These are phyloP conservation scores for Lathronympha strigana DNA, from an alignment of 2,888 invertebrate species.

Conservation along the genomic window DNA sequence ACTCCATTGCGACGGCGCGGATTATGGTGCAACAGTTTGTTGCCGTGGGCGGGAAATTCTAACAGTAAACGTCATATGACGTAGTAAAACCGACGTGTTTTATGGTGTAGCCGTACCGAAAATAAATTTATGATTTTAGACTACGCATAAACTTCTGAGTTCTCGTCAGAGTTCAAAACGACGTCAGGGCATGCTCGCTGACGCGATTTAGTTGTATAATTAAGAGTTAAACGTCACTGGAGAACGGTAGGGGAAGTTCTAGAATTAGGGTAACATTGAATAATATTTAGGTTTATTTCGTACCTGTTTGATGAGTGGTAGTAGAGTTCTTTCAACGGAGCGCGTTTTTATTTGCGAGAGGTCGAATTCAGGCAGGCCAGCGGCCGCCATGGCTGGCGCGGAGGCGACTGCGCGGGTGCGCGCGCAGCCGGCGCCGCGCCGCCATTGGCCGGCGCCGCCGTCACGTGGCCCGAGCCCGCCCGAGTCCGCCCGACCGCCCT, in stretches of 20 bases:
- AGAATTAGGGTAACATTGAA: constrained; percentile 43
- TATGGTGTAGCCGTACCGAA: constrained; percentile 64
- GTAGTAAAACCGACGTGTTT: constrained; percentile 54
- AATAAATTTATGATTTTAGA: constrained; percentile 73
- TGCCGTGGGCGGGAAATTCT: constrained; percentile 75
- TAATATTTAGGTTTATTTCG: constrained; percentile 58
- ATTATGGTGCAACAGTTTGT: constrained; percentile 75
- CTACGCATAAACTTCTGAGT: constrained; percentile 66
- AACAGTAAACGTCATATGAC: constrained; percentile 63
- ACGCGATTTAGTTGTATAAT: constrained; percentile 54
- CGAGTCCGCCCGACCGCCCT: constrained; percentile 50
- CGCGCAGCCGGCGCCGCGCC: constrained; percentile 61
- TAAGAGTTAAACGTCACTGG: constrained; percentile 47
- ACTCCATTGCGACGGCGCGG: constrained; percentile 66
- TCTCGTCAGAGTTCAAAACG: constrained; percentile 60
- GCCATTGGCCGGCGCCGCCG: constrained; percentile 62
- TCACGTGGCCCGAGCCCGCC: constrained; percentile 61
- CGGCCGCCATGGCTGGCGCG: constrained; percentile 85
- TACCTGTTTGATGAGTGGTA: constrained; percentile 98
- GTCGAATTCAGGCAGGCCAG: constrained; percentile 83
- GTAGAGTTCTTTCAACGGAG: constrained; percentile 96
- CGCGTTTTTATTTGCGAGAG: constrained; percentile 94
- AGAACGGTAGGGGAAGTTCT: constrained; percentile 41
- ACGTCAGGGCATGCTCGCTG: constrained; percentile 67
- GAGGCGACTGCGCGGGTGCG: constrained; percentile 77